Evolutionary conservation across 2,888 invertebrate species (phyloP).

Genomic region (Poecilus cupreus): DNA sequence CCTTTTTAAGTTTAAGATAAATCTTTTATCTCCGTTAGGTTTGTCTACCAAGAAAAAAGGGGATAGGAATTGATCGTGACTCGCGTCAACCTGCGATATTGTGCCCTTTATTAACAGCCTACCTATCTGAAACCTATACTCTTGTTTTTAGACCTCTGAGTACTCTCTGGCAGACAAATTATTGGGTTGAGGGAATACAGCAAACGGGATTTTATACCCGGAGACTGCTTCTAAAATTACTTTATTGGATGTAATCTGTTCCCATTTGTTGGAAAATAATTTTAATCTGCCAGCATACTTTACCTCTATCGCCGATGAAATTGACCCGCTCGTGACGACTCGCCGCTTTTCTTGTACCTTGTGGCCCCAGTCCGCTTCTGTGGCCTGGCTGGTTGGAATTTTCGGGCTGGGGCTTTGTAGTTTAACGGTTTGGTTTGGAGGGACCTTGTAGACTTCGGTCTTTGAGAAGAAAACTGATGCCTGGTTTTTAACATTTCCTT

Average conservation of each 20-base stretch:
- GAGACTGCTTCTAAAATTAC: background rate
- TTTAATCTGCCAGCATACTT: background rate
- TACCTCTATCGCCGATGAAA: background rate
- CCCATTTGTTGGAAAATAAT: background rate
- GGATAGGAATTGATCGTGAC: background rate
- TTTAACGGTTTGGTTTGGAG: background rate
- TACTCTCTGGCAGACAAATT: too few relatives aligned
- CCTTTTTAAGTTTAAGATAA: slow-evolving; percentile 58
- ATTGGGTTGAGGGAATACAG: background rate
- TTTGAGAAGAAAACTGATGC: background rate
- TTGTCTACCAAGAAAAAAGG: slow-evolving; percentile 52
- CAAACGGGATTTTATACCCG: background rate
- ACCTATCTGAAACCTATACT: background rate
- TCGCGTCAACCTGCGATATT: background rate
- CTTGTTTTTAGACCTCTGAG: too few relatives aligned
- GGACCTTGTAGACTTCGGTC: background rate
- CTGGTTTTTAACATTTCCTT: background rate
- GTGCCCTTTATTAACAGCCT: background rate
- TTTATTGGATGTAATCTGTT: background rate
- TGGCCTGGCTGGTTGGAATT: background rate
- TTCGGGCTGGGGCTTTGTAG: background rate
- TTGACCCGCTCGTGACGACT: too few relatives aligned
- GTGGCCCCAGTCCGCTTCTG: background rate
- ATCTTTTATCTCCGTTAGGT: too few relatives aligned
- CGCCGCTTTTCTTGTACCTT: too few relatives aligned